Evolutionary conservation across 1,140 invertebrate genomes (phyloP).

Genomic region (Ooceraea biroi): DNA sequence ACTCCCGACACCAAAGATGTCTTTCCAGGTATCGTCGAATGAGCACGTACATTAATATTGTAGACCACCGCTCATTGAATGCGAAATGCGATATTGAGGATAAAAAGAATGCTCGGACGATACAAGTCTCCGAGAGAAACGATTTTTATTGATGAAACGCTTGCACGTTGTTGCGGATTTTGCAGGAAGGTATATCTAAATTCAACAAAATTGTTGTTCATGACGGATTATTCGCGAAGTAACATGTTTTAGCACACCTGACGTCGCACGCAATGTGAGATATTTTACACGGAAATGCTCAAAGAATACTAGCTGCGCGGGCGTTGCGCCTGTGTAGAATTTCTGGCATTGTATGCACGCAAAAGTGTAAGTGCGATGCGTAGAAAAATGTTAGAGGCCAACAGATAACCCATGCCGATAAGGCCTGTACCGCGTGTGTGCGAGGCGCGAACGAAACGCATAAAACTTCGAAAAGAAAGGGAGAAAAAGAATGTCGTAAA

Average conservation of each 20-base stretch:
- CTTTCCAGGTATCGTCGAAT: constrained; percentile 89
- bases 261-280: too few relatives aligned
- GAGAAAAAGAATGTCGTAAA: not conserved
- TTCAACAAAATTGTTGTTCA: too few relatives aligned
- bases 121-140: not conserved
- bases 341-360: constrained; percentile 38
- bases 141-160: not conserved
- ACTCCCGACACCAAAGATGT: constrained; percentile 91
- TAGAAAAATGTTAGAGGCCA: constrained; percentile 31
- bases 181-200: too few relatives aligned
- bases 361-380: constrained; percentile 35
- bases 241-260: too few relatives aligned
- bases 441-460: not conserved
- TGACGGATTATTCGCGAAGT: not conserved
- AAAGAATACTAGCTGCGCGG: not conserved
- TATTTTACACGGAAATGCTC: too few relatives aligned
- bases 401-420: constrained; percentile 38
- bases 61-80: not conserved
- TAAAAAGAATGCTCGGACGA: not conserved
- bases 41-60: not conserved
- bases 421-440: not conserved
- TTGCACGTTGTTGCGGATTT: too few relatives aligned
- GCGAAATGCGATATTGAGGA: not conserved
- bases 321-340: constrained; percentile 58
- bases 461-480: too few relatives aligned